A percentile compares a stretch with the other conserved stretches of the same genome.
These are phyloP conservation scores for Steinernema feltiae DNA, from an alignment of 1,140 invertebrate species.

Conservation along the genomic window DNA sequence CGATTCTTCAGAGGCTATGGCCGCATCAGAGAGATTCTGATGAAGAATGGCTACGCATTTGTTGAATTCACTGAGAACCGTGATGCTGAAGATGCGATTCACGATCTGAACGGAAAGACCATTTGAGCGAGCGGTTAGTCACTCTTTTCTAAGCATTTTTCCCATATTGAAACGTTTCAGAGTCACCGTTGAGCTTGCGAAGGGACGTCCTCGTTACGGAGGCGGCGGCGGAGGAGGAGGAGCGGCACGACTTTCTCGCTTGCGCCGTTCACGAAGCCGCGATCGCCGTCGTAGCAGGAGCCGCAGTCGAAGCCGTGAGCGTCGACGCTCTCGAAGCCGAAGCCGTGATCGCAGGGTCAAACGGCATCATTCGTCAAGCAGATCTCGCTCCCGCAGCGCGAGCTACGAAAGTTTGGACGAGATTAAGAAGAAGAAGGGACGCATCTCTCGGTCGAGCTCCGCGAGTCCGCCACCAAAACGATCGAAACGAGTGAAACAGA, in stretches of 20 bases:
- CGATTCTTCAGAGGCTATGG: conserved; percentile 95
- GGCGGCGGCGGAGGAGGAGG: conserved; percentile 5
- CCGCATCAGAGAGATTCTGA: conserved; percentile 83
- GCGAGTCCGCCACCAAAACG: neutral
- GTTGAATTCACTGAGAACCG: conserved; percentile 96
- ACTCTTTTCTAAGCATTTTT: neutral
- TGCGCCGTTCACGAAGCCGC: conserved; percentile 15
- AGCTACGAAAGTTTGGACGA: neutral
- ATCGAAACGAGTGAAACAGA: neutral
- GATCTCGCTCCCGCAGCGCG: neutral
- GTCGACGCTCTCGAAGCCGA: conserved; percentile 17
- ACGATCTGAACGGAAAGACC: conserved; percentile 91
- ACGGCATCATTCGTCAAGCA: conserved; percentile 4
- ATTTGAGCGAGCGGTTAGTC: conserved; percentile 80
- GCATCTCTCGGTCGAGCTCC: neutral
- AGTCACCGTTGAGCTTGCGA: conserved; percentile 33
- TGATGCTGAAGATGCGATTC: conserved; percentile 95
- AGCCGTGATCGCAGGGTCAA: conserved; percentile 26
- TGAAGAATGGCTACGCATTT: conserved; percentile 98
- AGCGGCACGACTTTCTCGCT: neutral
- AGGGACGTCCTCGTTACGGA: conserved; percentile 27
- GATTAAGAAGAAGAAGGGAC: neutral
- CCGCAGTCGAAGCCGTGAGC: conserved; percentile 17
- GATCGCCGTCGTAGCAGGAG: neutral
- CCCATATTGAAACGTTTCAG: conserved; percentile 23